phyloP scores from a whole-genome alignment of 2,888 invertebrate species.

The Timema podura region DNA sequence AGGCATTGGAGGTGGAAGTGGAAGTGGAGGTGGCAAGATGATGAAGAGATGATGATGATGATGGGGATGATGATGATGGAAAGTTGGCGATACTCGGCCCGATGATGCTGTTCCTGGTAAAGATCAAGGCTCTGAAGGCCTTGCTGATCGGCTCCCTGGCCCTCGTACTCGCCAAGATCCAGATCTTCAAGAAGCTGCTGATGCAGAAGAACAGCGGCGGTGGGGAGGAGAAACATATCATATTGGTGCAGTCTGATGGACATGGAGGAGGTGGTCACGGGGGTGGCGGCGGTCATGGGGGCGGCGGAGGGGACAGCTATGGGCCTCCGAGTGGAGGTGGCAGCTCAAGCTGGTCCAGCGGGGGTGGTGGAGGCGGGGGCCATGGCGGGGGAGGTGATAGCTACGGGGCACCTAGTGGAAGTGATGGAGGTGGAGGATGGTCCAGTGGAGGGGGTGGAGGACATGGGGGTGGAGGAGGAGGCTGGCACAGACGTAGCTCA shows the following conservation, averaged over 20 bases:
- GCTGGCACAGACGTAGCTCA: conserved; percentile 43
- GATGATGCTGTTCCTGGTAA: conserved; percentile 57
- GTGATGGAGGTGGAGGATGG: conserved; percentile 36
- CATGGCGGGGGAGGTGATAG: conserved; percentile 31
- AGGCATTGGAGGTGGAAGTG: conserved; percentile 36
- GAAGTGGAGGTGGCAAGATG: conserved; percentile 39
- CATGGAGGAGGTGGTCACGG: conserved; percentile 31
- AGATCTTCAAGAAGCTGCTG: conserved; percentile 35
- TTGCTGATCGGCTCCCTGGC: conserved; percentile 37
- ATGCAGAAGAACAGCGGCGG: conserved; percentile 31
- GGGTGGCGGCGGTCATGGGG: conserved; percentile 31
- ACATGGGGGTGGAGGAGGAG: conserved; percentile 49
- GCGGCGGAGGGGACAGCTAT: conserved; percentile 25
- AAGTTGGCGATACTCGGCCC: conserved; percentile 57
- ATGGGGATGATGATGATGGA: conserved; percentile 61
- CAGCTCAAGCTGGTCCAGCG: conserved; percentile 26
- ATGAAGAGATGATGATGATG: conserved; percentile 59
- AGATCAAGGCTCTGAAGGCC: conserved; percentile 45
- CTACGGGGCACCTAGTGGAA: conserved; percentile 5
- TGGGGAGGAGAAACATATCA: conserved; percentile 36
- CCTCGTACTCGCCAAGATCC: conserved; percentile 35
- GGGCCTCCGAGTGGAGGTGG: conserved; percentile 31
- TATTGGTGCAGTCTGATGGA: conserved; percentile 34
- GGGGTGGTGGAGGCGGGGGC: conserved; percentile 26
- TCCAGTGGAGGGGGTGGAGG: conserved; percentile 39